These are phyloP conservation scores for Palythoa grandis DNA, from an alignment of 92 coral and sea anemone species.

Conservation along the genomic window DNA sequence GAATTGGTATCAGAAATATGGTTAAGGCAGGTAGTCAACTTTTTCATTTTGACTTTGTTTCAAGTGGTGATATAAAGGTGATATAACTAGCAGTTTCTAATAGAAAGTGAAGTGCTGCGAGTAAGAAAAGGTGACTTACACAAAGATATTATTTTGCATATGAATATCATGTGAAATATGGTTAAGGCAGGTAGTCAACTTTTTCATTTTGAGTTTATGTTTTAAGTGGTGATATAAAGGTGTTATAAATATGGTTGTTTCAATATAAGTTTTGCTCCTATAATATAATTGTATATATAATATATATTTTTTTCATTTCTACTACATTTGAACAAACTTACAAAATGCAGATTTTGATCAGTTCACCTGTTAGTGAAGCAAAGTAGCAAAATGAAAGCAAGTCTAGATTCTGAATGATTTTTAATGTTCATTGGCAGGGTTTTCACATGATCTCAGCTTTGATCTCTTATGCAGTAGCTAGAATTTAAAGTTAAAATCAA, in stretches of 20 bases:
- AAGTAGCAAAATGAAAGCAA: not conserved
- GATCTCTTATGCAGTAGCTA: not conserved
- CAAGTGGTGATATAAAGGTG: not conserved
- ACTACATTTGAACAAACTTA: not conserved
- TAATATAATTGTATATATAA: not conserved
- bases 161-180: constrained; percentile 47
- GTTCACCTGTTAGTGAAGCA: constrained; percentile 6
- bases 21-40: constrained; percentile 80
- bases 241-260: not conserved
- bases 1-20: constrained; percentile 63
- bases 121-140: no score
- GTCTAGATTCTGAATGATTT: not conserved
- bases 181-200: constrained; percentile 78
- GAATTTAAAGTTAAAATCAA: not conserved
- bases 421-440: not conserved
- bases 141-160: no score
- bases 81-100: no score
- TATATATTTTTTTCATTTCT: not conserved
- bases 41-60: not conserved
- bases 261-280: not conserved
- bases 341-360: constrained; percentile 34
- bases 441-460: not conserved
- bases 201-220: constrained; percentile 1
- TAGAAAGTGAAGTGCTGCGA: no score
- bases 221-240: not conserved